These are phyloP conservation scores for Chalcis sispes DNA, from an alignment of 2,888 invertebrate species.

Conservation along the genomic window DNA sequence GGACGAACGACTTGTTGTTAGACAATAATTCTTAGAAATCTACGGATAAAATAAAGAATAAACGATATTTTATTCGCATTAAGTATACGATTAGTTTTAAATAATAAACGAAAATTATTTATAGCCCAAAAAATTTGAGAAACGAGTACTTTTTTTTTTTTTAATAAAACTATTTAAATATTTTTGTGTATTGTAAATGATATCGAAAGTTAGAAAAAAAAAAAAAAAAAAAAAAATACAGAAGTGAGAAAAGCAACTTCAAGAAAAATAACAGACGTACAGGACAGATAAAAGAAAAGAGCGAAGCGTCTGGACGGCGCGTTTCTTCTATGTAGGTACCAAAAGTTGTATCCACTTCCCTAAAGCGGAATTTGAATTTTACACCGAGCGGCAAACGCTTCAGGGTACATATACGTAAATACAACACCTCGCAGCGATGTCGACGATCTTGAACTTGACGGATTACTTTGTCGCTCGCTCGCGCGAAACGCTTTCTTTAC, in stretches of 20 bases:
- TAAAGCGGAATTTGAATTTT: slow-evolving; percentile 50
- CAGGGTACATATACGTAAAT: slow-evolving; percentile 7
- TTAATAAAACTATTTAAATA: too few relatives aligned
- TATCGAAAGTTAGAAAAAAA: too few relatives aligned
- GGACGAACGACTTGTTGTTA: neutral
- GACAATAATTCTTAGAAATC: too few relatives aligned
- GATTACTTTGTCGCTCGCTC: slow-evolving; percentile 35
- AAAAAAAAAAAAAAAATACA: neutral
- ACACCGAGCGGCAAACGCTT: slow-evolving; percentile 23
- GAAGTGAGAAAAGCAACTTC: neutral
- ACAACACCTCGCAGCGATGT: neutral
- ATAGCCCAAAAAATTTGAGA: too few relatives aligned
- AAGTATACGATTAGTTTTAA: too few relatives aligned
- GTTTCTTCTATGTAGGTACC: neutral
- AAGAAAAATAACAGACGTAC: too few relatives aligned
- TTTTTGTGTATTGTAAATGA: too few relatives aligned
- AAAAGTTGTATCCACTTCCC: slow-evolving; percentile 5
- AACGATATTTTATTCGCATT: too few relatives aligned
- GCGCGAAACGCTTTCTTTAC: neutral
- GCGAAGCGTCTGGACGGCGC: slow-evolving; percentile 11
- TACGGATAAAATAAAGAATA: too few relatives aligned
- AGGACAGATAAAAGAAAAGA: neutral
- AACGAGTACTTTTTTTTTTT: too few relatives aligned
- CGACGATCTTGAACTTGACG: slow-evolving; percentile 53
- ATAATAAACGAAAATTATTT: too few relatives aligned